Evolutionary conservation across 2,797 vertebrate species (phyloP).

Genomic region (Anguilla megastoma): DNA sequence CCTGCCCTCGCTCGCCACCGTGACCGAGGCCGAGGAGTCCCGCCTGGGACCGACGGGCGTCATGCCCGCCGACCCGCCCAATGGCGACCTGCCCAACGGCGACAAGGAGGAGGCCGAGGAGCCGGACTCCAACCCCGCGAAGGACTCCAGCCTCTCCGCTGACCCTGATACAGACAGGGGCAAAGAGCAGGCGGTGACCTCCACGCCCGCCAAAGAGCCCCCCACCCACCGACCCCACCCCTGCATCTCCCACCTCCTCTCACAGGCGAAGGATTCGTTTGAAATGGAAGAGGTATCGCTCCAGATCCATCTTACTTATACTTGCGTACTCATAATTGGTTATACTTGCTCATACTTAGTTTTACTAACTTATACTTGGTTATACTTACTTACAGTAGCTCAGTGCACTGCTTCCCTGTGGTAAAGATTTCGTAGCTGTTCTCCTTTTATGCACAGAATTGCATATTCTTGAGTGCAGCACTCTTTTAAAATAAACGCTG

Average conservation of each 20-base stretch:
- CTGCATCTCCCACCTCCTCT: slow-evolving; percentile 74
- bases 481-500: neutral
- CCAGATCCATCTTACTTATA: neutral
- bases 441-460: neutral
- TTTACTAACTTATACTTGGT: neutral
- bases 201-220: slow-evolving; percentile 61
- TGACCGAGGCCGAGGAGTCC: slow-evolving; percentile 86
- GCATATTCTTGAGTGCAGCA: neutral
- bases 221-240: slow-evolving; percentile 65
- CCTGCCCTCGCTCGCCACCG: slow-evolving; percentile 76
- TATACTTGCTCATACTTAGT: too few species aligned
- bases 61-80: slow-evolving; percentile 9
- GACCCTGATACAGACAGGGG: slow-evolving; percentile 46
- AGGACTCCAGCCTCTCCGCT: slow-evolving; percentile 44
- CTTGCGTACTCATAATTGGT: neutral
- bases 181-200: slow-evolving; percentile 38
- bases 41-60: slow-evolving; percentile 49
- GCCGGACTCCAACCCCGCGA: neutral
- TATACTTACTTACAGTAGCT: neutral
- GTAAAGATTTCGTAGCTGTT: neutral
- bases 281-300: slow-evolving; percentile 94
- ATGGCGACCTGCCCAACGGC: neutral
- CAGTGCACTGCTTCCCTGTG: neutral
- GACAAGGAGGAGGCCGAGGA: neutral
- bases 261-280: slow-evolving; percentile 86